phyloP scores from a whole-genome alignment of 2,113 vertebrate genomes.

The Hippocampus barbouri region DNA sequence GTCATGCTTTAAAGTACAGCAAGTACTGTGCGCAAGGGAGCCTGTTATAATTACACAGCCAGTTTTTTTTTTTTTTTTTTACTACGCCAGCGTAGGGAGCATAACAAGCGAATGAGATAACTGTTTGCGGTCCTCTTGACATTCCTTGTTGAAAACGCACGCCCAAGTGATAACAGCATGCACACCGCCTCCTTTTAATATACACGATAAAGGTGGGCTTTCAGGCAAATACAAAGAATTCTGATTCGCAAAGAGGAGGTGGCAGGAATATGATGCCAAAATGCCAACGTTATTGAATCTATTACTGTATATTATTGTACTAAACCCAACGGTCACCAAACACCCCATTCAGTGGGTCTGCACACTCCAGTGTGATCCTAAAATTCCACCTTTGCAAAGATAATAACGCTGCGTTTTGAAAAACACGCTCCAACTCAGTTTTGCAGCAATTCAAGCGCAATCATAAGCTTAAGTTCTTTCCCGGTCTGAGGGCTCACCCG shows the following conservation, averaged over 20 bases:
- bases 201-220: conserved; percentile 4
- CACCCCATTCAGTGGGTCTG: background rate
- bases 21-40: conserved; percentile 37
- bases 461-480: background rate
- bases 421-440: background rate
- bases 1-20: conserved; percentile 36
- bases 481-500: background rate
- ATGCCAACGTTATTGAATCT: background rate
- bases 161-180: conserved; percentile 51
- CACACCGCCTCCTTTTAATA: conserved; percentile 41
- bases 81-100: conserved; percentile 41
- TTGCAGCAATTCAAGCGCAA: background rate
- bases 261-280: background rate
- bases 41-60: conserved; percentile 44
- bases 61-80: conserved; percentile 24
- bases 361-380: background rate
- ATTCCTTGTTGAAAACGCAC: conserved; percentile 57
- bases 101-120: conserved; percentile 70
- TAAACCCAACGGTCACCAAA: background rate
- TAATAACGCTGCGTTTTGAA: background rate
- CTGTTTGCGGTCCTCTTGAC: conserved; percentile 62
- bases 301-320: background rate
- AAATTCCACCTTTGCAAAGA: background rate
- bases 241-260: background rate
- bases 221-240: background rate